A percentile compares a stretch with the other conserved stretches of the same genome.
phyloP scores from a whole-genome alignment of 2,797 vertebrate genomes.

The Babyrousa celebensis region DNA sequence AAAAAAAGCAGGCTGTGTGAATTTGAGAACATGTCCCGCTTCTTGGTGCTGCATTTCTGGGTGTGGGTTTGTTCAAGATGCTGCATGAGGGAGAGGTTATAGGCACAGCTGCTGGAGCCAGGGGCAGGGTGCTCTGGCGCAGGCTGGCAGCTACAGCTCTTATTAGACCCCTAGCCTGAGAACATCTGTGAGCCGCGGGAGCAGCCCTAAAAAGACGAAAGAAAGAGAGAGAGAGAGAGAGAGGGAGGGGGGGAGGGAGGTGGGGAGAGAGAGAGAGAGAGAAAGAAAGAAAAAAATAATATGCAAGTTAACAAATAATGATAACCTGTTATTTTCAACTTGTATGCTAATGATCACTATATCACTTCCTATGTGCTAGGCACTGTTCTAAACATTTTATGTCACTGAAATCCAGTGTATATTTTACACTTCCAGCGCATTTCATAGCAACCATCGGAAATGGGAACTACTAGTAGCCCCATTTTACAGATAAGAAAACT shows the following conservation, averaged over 20 bases:
- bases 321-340: not conserved
- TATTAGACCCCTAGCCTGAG: no score
- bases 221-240: no score
- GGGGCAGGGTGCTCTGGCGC: not conserved
- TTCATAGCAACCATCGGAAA: conserved; percentile 11
- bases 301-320: not conserved
- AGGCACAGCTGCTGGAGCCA: not conserved
- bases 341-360: not conserved
- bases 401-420: not conserved
- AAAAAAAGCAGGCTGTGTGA: not conserved
- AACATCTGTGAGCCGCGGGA: no score
- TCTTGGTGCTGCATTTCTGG: conserved; percentile 4
- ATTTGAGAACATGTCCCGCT: not conserved
- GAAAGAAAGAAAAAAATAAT: no score
- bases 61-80: conserved; percentile 26
- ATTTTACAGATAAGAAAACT: not conserved
- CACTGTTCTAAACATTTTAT: not conserved
- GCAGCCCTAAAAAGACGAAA: no score
- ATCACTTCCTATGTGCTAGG: not conserved
- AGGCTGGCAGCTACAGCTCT: no score
- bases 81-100: not conserved
- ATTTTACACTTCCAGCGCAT: not conserved
- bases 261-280: no score
- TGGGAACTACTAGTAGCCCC: not conserved
- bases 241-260: no score